phyloP scores from a whole-genome alignment of 1,140 invertebrate species.

The Pseudomyrmex sp. region DNA sequence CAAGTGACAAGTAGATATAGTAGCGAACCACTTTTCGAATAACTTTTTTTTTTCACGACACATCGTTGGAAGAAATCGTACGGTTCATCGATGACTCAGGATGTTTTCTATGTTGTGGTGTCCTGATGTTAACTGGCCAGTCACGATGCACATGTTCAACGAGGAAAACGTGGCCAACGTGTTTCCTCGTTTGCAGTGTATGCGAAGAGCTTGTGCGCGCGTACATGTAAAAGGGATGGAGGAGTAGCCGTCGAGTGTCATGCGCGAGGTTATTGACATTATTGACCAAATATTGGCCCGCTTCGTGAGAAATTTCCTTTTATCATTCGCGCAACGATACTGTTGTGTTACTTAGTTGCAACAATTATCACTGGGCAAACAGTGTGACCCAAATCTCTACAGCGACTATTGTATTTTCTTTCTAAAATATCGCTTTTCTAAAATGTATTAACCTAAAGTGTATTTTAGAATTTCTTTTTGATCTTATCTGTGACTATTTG shows the following conservation, averaged over 20 bases:
- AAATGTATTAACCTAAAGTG: too few species aligned
- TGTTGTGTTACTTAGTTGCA: neutral
- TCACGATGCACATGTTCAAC: constrained; percentile 80
- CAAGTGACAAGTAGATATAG: too few species aligned
- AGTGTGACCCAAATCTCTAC: neutral
- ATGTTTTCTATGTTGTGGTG: constrained; percentile 48
- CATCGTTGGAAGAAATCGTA: constrained; percentile 57
- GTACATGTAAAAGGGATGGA: constrained; percentile 32
- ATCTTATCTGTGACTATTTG: too few species aligned
- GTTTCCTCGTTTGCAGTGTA: constrained; percentile 53
- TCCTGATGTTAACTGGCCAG: constrained; percentile 78
- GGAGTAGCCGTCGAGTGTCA: constrained; percentile 63
- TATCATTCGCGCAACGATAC: constrained; percentile 8
- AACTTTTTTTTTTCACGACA: constrained; percentile 45
- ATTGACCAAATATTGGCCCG: constrained; percentile 71
- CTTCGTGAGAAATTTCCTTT: constrained; percentile 36
- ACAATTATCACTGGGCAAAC: neutral
- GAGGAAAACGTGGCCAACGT: constrained; percentile 71
- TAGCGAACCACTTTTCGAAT: neutral
- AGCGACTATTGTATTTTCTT: too few species aligned
- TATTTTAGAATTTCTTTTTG: too few species aligned
- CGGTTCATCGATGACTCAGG: constrained; percentile 75
- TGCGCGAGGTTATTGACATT: constrained; percentile 74
- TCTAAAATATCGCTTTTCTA: too few species aligned
- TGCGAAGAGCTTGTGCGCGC: constrained; percentile 31